Base-by-base conservation (phyloP, 2,797 vertebrate genomes). In the Sparidentex hasta region DNA sequence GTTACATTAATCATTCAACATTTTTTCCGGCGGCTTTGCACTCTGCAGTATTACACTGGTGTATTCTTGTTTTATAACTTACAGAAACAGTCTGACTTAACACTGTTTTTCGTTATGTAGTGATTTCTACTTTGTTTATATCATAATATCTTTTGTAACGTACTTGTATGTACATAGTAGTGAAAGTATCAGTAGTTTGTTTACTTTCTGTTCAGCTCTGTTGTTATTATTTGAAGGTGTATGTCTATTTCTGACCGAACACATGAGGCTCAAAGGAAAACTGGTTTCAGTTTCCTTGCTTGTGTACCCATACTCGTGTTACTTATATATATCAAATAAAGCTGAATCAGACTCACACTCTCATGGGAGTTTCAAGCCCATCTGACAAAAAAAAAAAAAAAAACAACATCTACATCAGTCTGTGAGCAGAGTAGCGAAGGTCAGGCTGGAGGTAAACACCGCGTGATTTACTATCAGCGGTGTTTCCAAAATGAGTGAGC, bases 401-500 rank as follows among this genome's bases (percentile, higher is more conserved):
- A n/a, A n/a, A n/a, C n/a, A n/a, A 38, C 11, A n/a, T 7, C 12
- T 17, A 3, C 14, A 21, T 74, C 12, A 58, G 2, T 43, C 12
- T 38, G 47, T 50, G 25, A 29, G 16, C 25, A 27, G 18, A 74
- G 20, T 0, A 58, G n/a, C 23, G 41, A 71, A 58, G 44, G 54
- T 84, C 76, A 71, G 55, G 41, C 29, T 57, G 33, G 55, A 55
- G 46, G 17, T 59, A 63, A 82, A 74, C 66, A 38, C n/a, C 50
- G 29, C 17, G 6, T n/a, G 20, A 66, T 67, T n/a, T 17, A 7
- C 65, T 63, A 76, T 87, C 84, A 33, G 77, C 52, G 16, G 57
- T 41, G 9, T 80, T 50, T 82, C 73, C 11, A 33, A 29, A 71
- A 74, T 41, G 18, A 41, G 33, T 77, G 77, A 84, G 81, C 76